Evolutionary conservation across 2,113 vertebrate genomes (phyloP).

Genomic region (Pterocles gutturalis): DNA sequence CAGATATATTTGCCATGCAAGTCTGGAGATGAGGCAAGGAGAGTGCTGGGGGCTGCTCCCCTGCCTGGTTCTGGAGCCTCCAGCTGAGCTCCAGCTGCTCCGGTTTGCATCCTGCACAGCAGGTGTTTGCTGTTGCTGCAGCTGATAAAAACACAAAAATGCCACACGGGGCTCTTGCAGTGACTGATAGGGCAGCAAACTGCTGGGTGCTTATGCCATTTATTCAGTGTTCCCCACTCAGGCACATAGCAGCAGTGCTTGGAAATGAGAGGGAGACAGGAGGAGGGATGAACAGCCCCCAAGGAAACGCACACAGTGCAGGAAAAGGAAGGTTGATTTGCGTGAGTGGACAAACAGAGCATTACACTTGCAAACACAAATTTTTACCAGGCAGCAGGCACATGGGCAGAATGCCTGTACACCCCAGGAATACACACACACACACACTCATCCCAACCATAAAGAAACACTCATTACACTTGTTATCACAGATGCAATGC

Average conservation of each 20-base stretch:
- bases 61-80: background rate
- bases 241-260: accelerated
- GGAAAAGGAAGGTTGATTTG: background rate
- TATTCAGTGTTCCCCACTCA: background rate
- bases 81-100: accelerated
- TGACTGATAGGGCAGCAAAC: background rate
- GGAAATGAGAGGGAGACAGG: accelerated
- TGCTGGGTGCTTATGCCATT: background rate
- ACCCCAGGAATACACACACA: background rate
- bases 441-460: background rate
- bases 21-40: background rate
- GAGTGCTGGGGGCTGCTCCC: background rate
- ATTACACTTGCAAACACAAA: background rate
- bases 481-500: background rate
- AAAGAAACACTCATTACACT: background rate
- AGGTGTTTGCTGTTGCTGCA: accelerated
- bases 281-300: background rate
- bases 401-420: background rate
- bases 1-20: background rate
- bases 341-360: background rate
- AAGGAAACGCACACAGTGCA: background rate
- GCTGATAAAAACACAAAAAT: background rate
- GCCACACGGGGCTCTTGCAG: background rate
- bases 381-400: background rate
- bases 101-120: accelerated